A percentile compares a stretch with the other conserved stretches of the same genome.
Evolutionary conservation across 92 coral and sea anemone genomes (phyloP).

Genomic region (Epizoanthus rinbou): DNA sequence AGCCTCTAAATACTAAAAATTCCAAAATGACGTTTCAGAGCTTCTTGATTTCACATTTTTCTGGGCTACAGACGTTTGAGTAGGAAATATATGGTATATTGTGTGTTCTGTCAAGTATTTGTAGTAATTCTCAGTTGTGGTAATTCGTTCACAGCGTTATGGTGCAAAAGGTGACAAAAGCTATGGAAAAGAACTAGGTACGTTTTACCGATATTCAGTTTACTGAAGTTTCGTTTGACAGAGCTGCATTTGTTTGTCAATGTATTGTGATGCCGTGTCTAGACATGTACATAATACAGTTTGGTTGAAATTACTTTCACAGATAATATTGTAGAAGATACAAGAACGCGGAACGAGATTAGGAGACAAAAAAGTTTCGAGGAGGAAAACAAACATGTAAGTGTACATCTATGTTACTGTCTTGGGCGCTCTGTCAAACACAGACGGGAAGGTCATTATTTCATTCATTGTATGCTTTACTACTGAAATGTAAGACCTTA

Average conservation of each 20-base stretch:
- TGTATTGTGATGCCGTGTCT: too few species aligned
- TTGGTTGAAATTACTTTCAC: not conserved
- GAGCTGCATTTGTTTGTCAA: too few species aligned
- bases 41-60: too few species aligned
- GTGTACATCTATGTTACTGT: not conserved
- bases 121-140: not conserved
- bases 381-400: slow-evolving; percentile 78
- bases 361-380: slow-evolving; percentile 68
- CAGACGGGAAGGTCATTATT: too few species aligned
- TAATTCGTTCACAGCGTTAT: slow-evolving; percentile 67
- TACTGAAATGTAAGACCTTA: too few species aligned
- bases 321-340: slow-evolving; percentile 75
- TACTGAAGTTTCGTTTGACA: too few species aligned
- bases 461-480: too few species aligned
- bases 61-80: too few species aligned
- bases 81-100: not conserved
- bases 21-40: too few species aligned
- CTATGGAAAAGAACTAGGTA: slow-evolving; percentile 84
- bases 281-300: too few species aligned
- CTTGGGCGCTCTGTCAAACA: too few species aligned
- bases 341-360: slow-evolving; percentile 59
- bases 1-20: too few species aligned
- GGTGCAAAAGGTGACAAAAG: slow-evolving; percentile 56
- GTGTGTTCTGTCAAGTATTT: not conserved
- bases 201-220: not conserved